Base-by-base conservation (phyloP, 2,888 invertebrate genomes). In the Mythimna impura region DNA sequence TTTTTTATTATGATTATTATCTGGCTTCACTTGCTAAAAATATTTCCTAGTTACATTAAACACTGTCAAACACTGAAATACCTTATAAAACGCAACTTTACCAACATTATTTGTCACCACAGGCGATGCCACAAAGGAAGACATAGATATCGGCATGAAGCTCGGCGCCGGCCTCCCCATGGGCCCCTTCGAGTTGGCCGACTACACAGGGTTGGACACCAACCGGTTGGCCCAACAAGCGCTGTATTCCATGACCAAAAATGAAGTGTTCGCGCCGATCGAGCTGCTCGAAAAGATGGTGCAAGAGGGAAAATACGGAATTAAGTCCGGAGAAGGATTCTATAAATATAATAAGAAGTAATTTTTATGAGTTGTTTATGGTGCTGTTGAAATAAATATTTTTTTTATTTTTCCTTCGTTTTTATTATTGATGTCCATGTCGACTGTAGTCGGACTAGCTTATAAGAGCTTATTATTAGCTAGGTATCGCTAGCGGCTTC, bases 101-200 rank as follows among this genome's bases (percentile, higher is more conserved):
- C 2, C 20, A 43, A 30, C 5, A 54, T 25, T 50, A 9, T 47
- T 61, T 40, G 10, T 63, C 2, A 12, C 30, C 43, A 9, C 66
- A 97, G 97, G 97, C 43, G 98, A 97, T 91, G 98, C 98, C 0
- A 96, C 97, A 6, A 97, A 97, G 0, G 93, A 96, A 77, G 99
- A 99, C 92, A 98, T 99, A 73, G 99, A 99, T 88, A 97, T 97
- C 14, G 99, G 98, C 0, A 99, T 99, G 99, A 99, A 98, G 91
- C 94, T 99, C 2, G 99, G 99, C 9, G 98, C 98, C 20, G 98
- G 98, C 0, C 97, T 98, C 92, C 99, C 99, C 8, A 99, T 99
- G 99, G 99, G 99, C 6, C 99, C 99, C 0, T 97, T 99, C 78
- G 87, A 86, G 71, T 43, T 86, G 62, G 86, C 86, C 0, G 86